phyloP scores from a whole-genome alignment of 2,797 vertebrate species.

The Harpagifer antarcticus region DNA sequence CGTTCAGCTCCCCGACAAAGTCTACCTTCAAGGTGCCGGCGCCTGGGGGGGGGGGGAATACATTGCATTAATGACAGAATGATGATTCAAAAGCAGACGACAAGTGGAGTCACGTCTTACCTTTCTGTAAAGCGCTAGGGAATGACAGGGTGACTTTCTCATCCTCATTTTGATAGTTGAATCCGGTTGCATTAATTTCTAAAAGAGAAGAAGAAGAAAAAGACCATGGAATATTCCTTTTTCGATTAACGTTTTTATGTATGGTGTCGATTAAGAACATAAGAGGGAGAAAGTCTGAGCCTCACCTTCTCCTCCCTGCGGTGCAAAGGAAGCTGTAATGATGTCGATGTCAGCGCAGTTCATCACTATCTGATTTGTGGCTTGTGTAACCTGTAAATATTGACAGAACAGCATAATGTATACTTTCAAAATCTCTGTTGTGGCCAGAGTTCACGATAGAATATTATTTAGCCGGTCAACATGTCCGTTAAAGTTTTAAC shows the following conservation, averaged over 20 bases:
- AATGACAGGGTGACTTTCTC: slow-evolving; percentile 99
- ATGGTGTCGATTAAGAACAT: too few relatives aligned
- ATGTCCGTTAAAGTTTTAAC: too few relatives aligned
- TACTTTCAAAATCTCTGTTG: neutral
- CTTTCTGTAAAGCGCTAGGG: slow-evolving; percentile 94
- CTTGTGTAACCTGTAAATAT: slow-evolving; percentile 92
- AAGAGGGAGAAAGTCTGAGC: neutral
- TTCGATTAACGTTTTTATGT: too few relatives aligned
- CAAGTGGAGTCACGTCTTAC: slow-evolving; percentile 71
- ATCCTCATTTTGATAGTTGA: slow-evolving; percentile 99
- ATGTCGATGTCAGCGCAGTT: slow-evolving; percentile 99
- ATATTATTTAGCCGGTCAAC: too few relatives aligned
- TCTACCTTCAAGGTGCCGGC: slow-evolving; percentile 95
- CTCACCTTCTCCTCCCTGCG: slow-evolving; percentile 95
- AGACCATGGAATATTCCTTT: neutral
- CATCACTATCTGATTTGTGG: slow-evolving; percentile 99
- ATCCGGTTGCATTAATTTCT: slow-evolving; percentile 98
- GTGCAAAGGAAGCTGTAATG: slow-evolving; percentile 95
- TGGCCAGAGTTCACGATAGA: too few relatives aligned
- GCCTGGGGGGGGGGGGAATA: slow-evolving; percentile 83
- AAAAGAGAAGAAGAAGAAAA: neutral
- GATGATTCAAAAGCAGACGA: neutral
- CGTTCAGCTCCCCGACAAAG: slow-evolving; percentile 98
- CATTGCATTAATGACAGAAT: neutral
- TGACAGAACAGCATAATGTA: slow-evolving; percentile 38